A percentile compares a stretch with the other conserved stretches of the same genome.
Conservation (phyloP, 2,888 invertebrate genomes). For the Liposcelis brunnea region DNA sequence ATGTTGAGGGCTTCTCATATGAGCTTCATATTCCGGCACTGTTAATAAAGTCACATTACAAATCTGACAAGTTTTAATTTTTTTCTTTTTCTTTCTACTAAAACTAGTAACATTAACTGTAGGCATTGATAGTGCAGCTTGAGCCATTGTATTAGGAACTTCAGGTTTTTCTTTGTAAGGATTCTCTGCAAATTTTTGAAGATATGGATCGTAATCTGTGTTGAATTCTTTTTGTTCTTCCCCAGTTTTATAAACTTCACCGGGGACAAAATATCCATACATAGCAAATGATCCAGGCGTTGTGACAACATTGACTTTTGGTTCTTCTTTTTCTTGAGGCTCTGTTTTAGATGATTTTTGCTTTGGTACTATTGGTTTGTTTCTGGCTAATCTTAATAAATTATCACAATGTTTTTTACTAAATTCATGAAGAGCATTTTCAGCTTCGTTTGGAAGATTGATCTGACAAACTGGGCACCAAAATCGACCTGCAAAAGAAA, state of each 20-base stretch:
- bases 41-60: conserved; percentile 2
- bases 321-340: not conserved
- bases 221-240: conserved; percentile 3
- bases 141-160: not conserved
- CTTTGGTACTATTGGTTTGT: not conserved
- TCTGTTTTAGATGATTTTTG: not conserved
- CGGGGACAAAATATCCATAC: not conserved
- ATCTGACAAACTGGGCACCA: not conserved
- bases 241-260: not conserved
- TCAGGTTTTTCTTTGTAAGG: not conserved
- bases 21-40: conserved; percentile 5
- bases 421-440: conserved; percentile 5
- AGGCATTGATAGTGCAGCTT: not conserved
- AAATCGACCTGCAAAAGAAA: not conserved
- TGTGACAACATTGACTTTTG: conserved; percentile 1
- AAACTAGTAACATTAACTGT: conserved; percentile 3
- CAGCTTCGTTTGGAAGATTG: not conserved
- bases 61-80: not conserved
- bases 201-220: conserved; percentile 4
- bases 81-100: conserved; percentile 1
- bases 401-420: conserved; percentile 6
- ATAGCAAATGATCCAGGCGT: conserved; percentile 2
- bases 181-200: conserved; percentile 7
- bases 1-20: conserved; percentile 5
- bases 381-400: not conserved